Percentiles rank a stretch among this genome's conserved stretches.
phyloP scores from a whole-genome alignment of 2,797 vertebrate genomes.

The Myotis daubentonii region DNA sequence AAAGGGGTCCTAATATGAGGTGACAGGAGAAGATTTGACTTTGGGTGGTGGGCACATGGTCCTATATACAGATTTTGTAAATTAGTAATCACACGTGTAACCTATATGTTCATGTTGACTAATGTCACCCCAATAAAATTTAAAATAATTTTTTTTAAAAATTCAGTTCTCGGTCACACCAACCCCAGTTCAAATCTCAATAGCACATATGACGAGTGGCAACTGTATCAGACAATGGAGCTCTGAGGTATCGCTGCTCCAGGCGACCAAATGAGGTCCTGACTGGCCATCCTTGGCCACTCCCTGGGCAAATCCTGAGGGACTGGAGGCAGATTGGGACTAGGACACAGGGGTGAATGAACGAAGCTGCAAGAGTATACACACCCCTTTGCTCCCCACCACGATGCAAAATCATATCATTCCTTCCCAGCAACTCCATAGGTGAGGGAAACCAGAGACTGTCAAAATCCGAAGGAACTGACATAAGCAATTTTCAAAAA shows the following conservation, averaged over 20 bases:
- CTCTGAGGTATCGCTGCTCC: neutral
- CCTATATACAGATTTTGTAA: too few relatives aligned
- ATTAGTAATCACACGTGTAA: too few relatives aligned
- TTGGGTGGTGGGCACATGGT: too few relatives aligned
- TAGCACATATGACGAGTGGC: neutral
- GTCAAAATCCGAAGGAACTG: neutral
- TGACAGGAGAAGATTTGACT: too few relatives aligned
- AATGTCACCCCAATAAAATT: too few relatives aligned
- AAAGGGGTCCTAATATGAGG: too few relatives aligned
- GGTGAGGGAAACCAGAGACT: neutral
- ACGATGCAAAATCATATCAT: neutral
- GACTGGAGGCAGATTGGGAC: too few relatives aligned
- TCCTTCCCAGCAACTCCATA: neutral
- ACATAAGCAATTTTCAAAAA: neutral
- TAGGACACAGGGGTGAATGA: neutral
- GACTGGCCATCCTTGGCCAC: neutral
- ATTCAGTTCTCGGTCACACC: neutral
- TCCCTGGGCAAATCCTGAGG: neutral
- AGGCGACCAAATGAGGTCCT: neutral
- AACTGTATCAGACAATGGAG: fast-evolving
- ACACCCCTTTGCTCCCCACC: neutral
- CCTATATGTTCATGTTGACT: too few relatives aligned
- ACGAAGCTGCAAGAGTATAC: neutral
- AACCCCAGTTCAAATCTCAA: neutral
- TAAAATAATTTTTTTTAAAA: neutral